phyloP scores from a whole-genome alignment of 2,113 vertebrate species.

The Pseudorasbora parva region DNA sequence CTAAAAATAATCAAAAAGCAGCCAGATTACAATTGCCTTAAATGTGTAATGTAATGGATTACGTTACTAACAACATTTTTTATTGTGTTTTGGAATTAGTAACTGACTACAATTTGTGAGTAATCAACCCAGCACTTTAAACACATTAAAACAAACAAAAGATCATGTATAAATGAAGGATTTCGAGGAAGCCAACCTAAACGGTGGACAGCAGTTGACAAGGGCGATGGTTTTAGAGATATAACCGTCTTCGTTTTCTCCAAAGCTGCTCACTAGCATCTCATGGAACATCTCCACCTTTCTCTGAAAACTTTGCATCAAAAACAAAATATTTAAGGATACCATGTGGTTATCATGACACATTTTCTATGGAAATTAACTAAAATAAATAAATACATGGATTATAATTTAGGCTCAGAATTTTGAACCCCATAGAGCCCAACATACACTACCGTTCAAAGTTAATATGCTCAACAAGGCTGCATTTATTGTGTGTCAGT shows the following conservation, averaged over 20 bases:
- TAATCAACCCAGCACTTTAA: neutral
- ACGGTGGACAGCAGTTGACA: slow-evolving; percentile 87
- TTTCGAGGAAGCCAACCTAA: slow-evolving; percentile 71
- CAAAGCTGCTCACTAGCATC: slow-evolving; percentile 65
- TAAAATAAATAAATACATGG: neutral
- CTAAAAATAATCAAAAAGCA: no score
- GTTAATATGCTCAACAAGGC: no score
- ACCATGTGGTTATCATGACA: neutral
- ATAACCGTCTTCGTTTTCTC: slow-evolving; percentile 72
- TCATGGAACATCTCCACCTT: slow-evolving; percentile 88
- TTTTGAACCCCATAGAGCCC: neutral
- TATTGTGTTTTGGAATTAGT: no score
- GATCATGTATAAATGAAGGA: neutral
- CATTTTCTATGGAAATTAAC: neutral
- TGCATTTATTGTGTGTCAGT: no score
- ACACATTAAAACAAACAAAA: neutral
- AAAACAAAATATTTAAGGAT: neutral
- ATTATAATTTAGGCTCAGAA: neutral
- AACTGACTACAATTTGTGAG: no score
- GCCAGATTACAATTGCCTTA: no score
- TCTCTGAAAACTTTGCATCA: slow-evolving; percentile 83
- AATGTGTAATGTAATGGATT: no score
- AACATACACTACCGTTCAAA: neutral
- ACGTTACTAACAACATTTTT: no score
- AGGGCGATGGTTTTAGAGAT: slow-evolving; percentile 80